Evolutionary conservation across 64 coral and sea anemone species (phyloP).

Genomic region (Astreopora myriophthalma): DNA sequence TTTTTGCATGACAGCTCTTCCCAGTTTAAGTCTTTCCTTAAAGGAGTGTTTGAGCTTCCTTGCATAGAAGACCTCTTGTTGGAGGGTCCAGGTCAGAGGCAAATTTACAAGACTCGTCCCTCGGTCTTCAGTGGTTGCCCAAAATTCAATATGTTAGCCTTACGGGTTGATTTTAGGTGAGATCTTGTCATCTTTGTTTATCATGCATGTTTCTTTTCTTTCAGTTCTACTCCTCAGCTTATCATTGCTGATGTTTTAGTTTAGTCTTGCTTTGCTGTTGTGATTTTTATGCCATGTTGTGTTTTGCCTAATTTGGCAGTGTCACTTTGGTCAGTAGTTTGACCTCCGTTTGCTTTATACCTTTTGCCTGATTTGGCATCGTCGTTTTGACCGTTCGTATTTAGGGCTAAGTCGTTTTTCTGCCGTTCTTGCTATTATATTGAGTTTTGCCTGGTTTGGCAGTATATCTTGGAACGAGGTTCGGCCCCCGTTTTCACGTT

Average conservation of each 20-base stretch:
- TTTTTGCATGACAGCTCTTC: neutral
- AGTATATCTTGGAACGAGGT: neutral
- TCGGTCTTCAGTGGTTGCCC: neutral
- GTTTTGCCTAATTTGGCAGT: neutral
- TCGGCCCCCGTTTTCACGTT: neutral
- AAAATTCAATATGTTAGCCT: neutral
- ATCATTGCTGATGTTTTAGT: neutral
- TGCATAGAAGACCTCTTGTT: neutral
- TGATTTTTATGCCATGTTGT: neutral
- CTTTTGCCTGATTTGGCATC: neutral
- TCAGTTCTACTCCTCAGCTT: neutral
- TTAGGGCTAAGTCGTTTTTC: no score
- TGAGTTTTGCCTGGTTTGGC: no score
- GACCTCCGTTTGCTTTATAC: neutral
- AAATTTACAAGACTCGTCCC: neutral
- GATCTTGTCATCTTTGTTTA: no score
- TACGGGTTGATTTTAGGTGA: no score
- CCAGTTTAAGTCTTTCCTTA: no score
- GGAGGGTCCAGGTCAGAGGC: neutral
- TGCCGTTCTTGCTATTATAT: no score
- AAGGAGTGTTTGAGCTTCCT: neutral
- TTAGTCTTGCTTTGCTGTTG: neutral
- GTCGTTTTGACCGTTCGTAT: neutral
- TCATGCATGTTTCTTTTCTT: no score
- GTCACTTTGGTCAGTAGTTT: constrained; percentile 9